Base-by-base conservation (phyloP, 2,888 invertebrate species). In the Cinara cedri region DNA sequence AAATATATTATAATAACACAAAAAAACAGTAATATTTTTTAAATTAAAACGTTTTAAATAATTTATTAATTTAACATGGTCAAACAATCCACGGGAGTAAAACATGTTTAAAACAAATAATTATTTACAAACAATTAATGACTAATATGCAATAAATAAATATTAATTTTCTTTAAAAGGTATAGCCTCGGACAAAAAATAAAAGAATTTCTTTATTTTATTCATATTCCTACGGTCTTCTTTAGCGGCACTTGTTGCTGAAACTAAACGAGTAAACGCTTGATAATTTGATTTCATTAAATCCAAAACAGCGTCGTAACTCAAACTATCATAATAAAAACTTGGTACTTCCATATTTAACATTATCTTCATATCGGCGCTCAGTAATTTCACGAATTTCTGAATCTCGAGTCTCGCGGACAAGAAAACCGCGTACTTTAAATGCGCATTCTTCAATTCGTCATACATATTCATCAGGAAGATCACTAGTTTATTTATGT, bases 231-330 rank as follows among this genome's bases (percentile, higher is more conserved):
- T 21, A 8, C 21, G 57, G 24, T 70, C 60, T 16, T 44, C 42
- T 62, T 51, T 51, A 19, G 24, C 51, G 1, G 21, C 24, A 14
- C 34, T 14, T 9, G 51, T 24, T 9, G 78, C 24, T 4, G 60
- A n/a, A 10, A 78, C 51, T 8, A 78, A 34, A 34, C 68, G 66
- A 10, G 42, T 9, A 26, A 78, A 78, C 1, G 51, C 42, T n/a
- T 1, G 19, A 19, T 70, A 62, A 24, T 78, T 78, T 3, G 78
- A 60, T 19, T 14, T 34, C 42, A 78, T 70, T 3, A 78, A 21
- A 11, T 42, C 21, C 8, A 34, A 34, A 4, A 51, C n/a, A 1
- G 16, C n/a, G 3, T 60, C 60, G 13, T 42, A 51, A n/a, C 9
- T 51, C 9, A 51, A 10, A 10, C 2, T 0, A 11, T 60, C 60